Base-by-base conservation (phyloP, 2,113 vertebrate genomes). In the Gymnarchus niloticus region DNA sequence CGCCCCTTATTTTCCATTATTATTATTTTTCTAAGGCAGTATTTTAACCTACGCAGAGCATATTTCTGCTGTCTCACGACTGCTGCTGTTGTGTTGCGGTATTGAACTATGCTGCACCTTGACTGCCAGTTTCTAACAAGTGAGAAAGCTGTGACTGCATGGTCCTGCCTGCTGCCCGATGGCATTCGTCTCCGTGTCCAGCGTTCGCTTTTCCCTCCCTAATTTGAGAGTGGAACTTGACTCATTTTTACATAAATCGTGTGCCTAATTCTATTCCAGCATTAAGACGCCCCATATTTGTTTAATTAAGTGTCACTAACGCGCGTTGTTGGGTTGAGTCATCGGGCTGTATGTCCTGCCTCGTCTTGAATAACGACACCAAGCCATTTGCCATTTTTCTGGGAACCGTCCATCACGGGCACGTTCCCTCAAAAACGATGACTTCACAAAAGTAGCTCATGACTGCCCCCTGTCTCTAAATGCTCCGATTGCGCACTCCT, bases 371-470 rank as follows among this genome's bases (percentile, higher is more conserved):
- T 3, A 48, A 78, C 23, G 44, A 48, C 3, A 2, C 44, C 46
- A 5, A 25, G 44, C 2, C 41, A 25, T 51, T 49, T 61, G 41
- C 21, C 44, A 61, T 10, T 21, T 59, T 25, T 12, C 28, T 59
- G 14, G 17, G 6, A 10, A 41, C 80, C n/a, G 81, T 78, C 78
- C 56, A 21, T 84, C 28, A 69, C 41, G 37, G 41, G 57, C 33
- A 48, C 85, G 85, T 88, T 91, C 91, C 87, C 87, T 87, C 89
- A 91, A 92, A 92, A 89, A 88, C 81, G 81, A 87, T 92, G 90
- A 92, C 91, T 90, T 85, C 86, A 85, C 91, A 87, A 87, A 90
- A 92, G 90, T 90, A 92, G 84, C 88, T 21, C 89, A 76, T 52
- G 33, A 73, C 65, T 73, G 65, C 65, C 87, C 87, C 87, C 12